phyloP scores from a whole-genome alignment of 2,113 vertebrate genomes.

The Toxotes jaculatrix region DNA sequence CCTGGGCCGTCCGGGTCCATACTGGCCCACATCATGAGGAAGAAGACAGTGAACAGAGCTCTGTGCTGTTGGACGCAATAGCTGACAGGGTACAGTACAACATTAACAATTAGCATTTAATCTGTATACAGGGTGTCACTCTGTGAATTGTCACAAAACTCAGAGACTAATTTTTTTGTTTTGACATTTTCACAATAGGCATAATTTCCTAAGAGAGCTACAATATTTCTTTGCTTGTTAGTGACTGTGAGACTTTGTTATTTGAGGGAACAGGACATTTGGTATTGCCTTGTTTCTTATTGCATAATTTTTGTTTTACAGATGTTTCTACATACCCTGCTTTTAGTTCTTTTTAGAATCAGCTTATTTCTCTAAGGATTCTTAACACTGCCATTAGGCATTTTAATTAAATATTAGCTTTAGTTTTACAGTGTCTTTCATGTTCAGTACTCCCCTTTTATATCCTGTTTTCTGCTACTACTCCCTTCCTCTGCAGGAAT shows the following conservation, averaged over 20 bases:
- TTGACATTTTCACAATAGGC: background rate
- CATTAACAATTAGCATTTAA: background rate
- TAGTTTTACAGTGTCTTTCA: background rate
- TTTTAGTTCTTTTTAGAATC: background rate
- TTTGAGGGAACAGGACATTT: background rate
- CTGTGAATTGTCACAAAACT: background rate
- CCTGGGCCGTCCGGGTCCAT: conserved; percentile 90
- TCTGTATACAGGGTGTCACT: background rate
- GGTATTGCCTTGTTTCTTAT: background rate
- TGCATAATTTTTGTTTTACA: background rate
- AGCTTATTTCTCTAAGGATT: background rate
- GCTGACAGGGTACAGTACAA: conserved; percentile 83
- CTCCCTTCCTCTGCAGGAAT: background rate
- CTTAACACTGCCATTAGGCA: too few relatives aligned
- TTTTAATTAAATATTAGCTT: background rate
- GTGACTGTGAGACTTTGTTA: background rate
- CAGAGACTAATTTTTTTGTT: background rate
- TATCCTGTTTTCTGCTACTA: background rate
- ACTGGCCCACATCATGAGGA: conserved; percentile 44
- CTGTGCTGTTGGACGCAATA: conserved; percentile 82
- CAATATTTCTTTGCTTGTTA: background rate
- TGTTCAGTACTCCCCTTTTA: background rate
- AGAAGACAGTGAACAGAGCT: conserved; percentile 56
- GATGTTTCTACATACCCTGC: background rate
- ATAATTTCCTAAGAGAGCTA: background rate